A percentile compares a stretch with the other conserved stretches of the same genome.
phyloP scores from a whole-genome alignment of 2,797 vertebrate species.

The Trachops cirrhosus region DNA sequence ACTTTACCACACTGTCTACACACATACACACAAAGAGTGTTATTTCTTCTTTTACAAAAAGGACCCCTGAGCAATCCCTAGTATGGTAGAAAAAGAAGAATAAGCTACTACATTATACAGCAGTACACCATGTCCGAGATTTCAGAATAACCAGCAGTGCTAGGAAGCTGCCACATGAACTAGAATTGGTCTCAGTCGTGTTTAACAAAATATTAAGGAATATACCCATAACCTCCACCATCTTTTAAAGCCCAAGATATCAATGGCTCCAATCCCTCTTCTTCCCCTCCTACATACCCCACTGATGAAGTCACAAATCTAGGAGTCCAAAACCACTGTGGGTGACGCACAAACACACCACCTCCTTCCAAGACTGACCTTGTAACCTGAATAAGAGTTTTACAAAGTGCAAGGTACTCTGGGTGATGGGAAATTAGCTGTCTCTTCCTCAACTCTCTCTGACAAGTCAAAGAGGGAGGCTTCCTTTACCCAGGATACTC shows the following conservation, averaged over 20 bases:
- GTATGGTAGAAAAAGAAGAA: background rate
- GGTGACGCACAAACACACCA: background rate
- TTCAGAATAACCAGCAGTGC: background rate
- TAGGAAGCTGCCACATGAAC: background rate
- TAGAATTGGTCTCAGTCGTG: background rate
- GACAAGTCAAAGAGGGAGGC: background rate
- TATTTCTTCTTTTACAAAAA: constrained; percentile 26
- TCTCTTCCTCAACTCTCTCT: background rate
- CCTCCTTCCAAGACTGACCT: background rate
- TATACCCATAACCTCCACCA: background rate
- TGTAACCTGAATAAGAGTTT: background rate
- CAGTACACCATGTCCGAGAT: rapidly evolving
- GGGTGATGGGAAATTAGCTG: background rate
- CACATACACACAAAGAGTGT: background rate
- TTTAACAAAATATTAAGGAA: background rate
- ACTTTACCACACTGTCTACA: background rate
- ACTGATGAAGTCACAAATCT: background rate
- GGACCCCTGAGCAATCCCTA: background rate
- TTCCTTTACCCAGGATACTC: too few relatives aligned
- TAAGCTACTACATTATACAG: background rate
- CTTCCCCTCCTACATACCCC: background rate
- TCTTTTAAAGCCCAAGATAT: background rate
- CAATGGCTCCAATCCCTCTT: background rate
- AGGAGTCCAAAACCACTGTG: background rate
- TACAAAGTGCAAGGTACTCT: background rate